These are phyloP conservation scores for Phyllostomus hastatus DNA, from an alignment of 2,113 vertebrate genomes.

Conservation along the genomic window DNA sequence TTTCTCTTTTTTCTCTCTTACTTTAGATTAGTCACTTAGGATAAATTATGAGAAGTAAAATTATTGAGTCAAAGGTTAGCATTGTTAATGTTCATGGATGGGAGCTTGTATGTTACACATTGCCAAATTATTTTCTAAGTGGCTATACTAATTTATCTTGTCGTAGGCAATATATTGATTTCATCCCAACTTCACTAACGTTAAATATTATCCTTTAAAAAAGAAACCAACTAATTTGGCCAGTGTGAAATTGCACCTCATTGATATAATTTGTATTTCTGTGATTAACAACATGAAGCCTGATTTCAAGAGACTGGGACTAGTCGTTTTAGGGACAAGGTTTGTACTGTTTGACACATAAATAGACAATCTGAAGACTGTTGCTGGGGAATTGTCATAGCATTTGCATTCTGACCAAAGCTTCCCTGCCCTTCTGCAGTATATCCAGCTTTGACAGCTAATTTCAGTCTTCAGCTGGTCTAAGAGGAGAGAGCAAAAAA, in stretches of 20 bases:
- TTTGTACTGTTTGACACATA: neutral
- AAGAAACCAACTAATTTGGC: neutral
- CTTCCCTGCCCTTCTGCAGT: neutral
- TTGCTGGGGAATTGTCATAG: neutral
- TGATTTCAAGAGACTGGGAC: neutral
- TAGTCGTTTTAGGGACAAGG: slow-evolving; percentile 2
- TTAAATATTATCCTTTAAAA: neutral
- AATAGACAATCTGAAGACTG: neutral
- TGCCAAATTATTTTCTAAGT: neutral
- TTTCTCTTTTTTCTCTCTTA: neutral
- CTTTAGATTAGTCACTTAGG: neutral
- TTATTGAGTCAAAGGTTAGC: neutral
- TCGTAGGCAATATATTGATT: neutral
- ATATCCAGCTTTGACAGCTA: neutral
- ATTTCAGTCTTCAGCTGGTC: neutral
- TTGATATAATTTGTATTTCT: slow-evolving; percentile 27
- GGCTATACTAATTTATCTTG: neutral
- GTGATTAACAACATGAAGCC: neutral
- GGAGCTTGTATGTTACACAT: neutral
- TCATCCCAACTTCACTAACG: neutral
- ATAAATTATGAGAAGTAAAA: neutral
- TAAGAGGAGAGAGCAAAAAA: neutral
- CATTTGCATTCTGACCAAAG: slow-evolving; percentile 31
- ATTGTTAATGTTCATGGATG: neutral
- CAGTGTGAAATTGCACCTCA: neutral